Percentiles rank a stretch among this genome's conserved stretches.
Evolutionary conservation across 2,888 invertebrate genomes (phyloP).

Genomic region (Drosophila ezoana): DNA sequence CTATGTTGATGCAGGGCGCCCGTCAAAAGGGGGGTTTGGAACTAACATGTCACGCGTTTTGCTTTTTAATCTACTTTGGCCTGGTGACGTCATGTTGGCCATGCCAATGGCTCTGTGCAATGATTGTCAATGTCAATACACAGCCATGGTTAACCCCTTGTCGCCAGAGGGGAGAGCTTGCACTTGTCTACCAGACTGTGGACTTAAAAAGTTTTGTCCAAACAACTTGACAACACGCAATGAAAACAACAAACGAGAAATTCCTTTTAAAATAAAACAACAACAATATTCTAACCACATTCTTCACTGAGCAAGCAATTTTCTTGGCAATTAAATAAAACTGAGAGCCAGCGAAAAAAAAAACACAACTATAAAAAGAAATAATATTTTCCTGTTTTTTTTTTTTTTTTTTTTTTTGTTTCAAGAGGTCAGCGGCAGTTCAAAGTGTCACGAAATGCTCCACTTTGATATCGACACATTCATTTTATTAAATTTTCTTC

Average conservation of each 20-base stretch:
- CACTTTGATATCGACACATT: slow-evolving; percentile 24
- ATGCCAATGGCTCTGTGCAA: slow-evolving; percentile 13
- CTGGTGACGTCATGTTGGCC: slow-evolving; percentile 63
- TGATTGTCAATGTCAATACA: slow-evolving; percentile 73
- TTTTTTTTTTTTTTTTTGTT: slow-evolving; percentile 1
- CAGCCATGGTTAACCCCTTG: slow-evolving; percentile 68
- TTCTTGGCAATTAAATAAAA: slow-evolving; percentile 42
- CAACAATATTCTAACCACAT: slow-evolving; percentile 40
- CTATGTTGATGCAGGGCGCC: slow-evolving; percentile 17
- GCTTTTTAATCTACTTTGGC: slow-evolving; percentile 61
- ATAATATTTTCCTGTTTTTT: slow-evolving; percentile 7
- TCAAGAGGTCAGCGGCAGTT: slow-evolving; percentile 48
- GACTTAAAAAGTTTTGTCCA: slow-evolving; percentile 22
- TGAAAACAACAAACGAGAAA: slow-evolving; percentile 7
- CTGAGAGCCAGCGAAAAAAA: background rate
- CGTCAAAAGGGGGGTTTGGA: background rate
- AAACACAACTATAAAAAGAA: slow-evolving; percentile 14
- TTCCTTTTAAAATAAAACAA: slow-evolving; percentile 25
- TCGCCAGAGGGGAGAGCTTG: background rate
- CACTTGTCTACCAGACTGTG: slow-evolving; percentile 22
- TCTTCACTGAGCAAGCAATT: slow-evolving; percentile 52
- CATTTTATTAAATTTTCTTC: background rate
- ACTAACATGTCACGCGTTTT: slow-evolving; percentile 53
- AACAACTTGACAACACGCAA: slow-evolving; percentile 59
- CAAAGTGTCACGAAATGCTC: slow-evolving; percentile 57